These are phyloP conservation scores for Mungos mungo DNA, from an alignment of 2,113 vertebrate genomes.

Conservation along the genomic window DNA sequence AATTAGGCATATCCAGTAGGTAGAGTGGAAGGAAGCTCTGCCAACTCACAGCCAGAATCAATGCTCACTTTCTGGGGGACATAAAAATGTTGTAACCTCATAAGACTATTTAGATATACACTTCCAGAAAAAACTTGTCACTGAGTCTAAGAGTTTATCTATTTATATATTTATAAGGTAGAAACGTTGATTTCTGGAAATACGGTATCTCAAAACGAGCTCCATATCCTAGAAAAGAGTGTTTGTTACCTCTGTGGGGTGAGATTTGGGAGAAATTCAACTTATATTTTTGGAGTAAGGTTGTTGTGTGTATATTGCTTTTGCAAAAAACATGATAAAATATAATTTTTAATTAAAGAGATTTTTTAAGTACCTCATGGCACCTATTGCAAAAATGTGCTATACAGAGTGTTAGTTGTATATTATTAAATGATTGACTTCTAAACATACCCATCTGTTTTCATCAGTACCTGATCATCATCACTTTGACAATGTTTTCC, in stretches of 20 bases:
- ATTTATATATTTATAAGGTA: constrained; percentile 23
- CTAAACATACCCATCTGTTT: constrained; percentile 28
- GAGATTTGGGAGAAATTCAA: background rate
- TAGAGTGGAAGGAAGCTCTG: constrained; percentile 35
- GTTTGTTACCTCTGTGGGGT: background rate
- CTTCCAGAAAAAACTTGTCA: constrained; percentile 50
- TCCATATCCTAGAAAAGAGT: constrained; percentile 17
- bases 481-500: constrained; percentile 37
- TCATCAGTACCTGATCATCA: background rate
- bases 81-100: background rate
- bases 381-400: background rate
- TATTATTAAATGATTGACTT: constrained; percentile 39
- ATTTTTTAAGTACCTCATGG: background rate
- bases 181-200: constrained; percentile 45
- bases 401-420: background rate
- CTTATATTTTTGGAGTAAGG: constrained; percentile 24
- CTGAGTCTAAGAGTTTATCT: background rate
- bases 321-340: background rate
- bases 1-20: background rate
- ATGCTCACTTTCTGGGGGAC: background rate
- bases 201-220: background rate
- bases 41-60: constrained; percentile 27
- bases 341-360: constrained; percentile 21
- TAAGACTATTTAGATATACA: constrained; percentile 8
- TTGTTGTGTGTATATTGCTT: background rate